Base-by-base conservation (phyloP, 2,113 vertebrate genomes). In the Aphelocoma coerulescens region DNA sequence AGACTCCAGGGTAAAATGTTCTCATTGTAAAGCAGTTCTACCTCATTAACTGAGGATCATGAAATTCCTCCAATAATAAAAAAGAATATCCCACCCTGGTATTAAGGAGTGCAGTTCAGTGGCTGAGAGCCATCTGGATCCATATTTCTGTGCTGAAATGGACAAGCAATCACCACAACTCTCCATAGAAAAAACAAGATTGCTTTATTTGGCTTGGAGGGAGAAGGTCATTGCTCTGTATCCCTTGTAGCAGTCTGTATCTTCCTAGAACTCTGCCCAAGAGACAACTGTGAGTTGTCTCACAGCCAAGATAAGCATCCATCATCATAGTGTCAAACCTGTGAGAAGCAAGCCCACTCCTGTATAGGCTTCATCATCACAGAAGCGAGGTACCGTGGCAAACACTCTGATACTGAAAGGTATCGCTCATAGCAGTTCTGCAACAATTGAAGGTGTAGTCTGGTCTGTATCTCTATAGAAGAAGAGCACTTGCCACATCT, bases 251-350 rank as follows among this genome's bases (percentile, higher is more conserved):
- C 9, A 55, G 9, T 13, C 26, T 46, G 1, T 24, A 32, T 13
- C 51, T 73, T 59, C n/a, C 59, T 33, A 68, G n/a, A 59, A 27
- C 13, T 10, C 65, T 63, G 30, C 2, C 27, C 37, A 28, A 73
- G 51, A 81, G 43, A 13, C 37, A 88, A 13, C 4, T 26, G 32
- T 26, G 32, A 59, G 39, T 13, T 65, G 19, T 44, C 62, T 82
- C 85, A 18, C 51, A 74, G 27, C 22, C 63, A 48, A 67, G 32
- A 28, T 6, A 37, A 52, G 17, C 24, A 76, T 33, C 39, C 27
- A 43, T 15, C n/a, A 28, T 4, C 18, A 8, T 18, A 93, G 17
- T 10, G 43, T 88, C 0, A 0, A 57, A 12, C 33, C 58, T 57
- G 16, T 28, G 13, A 52, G 43, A 57, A 41, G 43, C 30, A 66